Evolutionary conservation across 2,797 vertebrate species (phyloP).

Genomic region (Acanthurus leucopareius): DNA sequence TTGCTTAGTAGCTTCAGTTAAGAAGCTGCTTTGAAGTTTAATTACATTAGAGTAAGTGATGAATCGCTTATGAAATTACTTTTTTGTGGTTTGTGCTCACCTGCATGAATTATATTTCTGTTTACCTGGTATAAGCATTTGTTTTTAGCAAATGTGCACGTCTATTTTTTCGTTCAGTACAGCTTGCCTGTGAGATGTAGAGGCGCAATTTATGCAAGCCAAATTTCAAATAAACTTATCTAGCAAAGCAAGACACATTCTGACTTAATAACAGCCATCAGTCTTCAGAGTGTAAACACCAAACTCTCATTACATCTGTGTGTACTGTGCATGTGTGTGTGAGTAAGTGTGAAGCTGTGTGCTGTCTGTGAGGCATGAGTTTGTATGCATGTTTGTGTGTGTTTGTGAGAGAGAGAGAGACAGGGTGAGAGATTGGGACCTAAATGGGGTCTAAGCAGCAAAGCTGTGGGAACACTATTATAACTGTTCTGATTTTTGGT

Average conservation of each 20-base stretch:
- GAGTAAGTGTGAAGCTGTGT: conserved; percentile 20
- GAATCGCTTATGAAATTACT: not conserved
- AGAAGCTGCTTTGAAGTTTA: no score
- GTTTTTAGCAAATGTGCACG: not conserved
- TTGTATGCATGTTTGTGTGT: conserved; percentile 15
- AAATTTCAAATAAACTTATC: conserved; percentile 54
- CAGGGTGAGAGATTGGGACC: conserved; percentile 52
- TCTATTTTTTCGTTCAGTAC: not conserved
- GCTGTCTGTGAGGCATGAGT: conserved; percentile 23
- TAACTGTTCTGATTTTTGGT: no score
- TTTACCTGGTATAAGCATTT: conserved; percentile 3
- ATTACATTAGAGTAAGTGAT: conserved; percentile 16
- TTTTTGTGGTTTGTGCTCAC: not conserved
- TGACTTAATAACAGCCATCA: conserved; percentile 68
- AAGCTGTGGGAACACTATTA: no score
- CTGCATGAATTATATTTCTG: conserved; percentile 7
- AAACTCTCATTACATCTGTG: conserved; percentile 62
- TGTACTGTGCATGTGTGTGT: conserved; percentile 15
- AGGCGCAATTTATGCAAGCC: conserved; percentile 39
- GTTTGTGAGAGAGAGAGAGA: conserved; percentile 5
- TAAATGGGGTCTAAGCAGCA: not conserved
- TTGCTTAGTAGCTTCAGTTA: no score
- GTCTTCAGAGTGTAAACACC: conserved; percentile 60
- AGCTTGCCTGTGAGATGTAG: conserved; percentile 11
- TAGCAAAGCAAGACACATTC: conserved; percentile 38